Base-by-base conservation (phyloP, 2,113 vertebrate genomes). In the Neogale vison region DNA sequence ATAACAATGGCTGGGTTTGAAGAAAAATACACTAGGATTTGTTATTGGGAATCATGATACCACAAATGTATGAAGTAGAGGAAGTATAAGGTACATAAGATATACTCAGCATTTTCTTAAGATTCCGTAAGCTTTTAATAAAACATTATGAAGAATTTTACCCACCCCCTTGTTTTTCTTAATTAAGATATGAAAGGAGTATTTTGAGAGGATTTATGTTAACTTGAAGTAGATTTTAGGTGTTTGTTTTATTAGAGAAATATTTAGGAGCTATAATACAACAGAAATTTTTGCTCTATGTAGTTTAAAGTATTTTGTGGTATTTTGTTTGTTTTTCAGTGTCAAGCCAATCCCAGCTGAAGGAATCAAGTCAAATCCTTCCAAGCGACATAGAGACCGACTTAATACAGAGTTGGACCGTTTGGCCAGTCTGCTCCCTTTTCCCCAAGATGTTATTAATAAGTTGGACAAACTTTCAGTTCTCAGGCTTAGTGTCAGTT, bases 381-480 rank as follows among this genome's bases (percentile, higher is more conserved):
- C 99, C 29, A 99, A 99, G 97, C 98, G 99, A 52, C 99, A 99
- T 86, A 98, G 99, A 94, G 99, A 99, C 74, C 98, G 99, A 80
- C 55, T 99, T 93, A 99, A 99, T 80, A 99, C 99, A 0, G 99
- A 99, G 96, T 45, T 99, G 98, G 99, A 99, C 97, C 99, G 99
- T 76, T 97, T 99, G 98, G 99, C 99, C 4, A 99, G 98, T 97
- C 99, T 99, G 42, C 98, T 99, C 91, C 99, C 99, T 77, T 99
- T 99, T 88, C 98, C 99, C 52, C 99, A 99, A 95, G 99, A 99
- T 89, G 98, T 99, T 87, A 99, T 99, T 83, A 98, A 99, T 98
- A 99, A 99, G 95, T 81, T 99, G 98, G 99, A 99, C 98, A 99
- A 99, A 96, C 98, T 99, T 15, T 99, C 99, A 7, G 99, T 99